A percentile compares a stretch with the other conserved stretches of the same genome.
Evolutionary conservation across 2,113 vertebrate genomes (phyloP).

Genomic region (Clarias macrocephalus): DNA sequence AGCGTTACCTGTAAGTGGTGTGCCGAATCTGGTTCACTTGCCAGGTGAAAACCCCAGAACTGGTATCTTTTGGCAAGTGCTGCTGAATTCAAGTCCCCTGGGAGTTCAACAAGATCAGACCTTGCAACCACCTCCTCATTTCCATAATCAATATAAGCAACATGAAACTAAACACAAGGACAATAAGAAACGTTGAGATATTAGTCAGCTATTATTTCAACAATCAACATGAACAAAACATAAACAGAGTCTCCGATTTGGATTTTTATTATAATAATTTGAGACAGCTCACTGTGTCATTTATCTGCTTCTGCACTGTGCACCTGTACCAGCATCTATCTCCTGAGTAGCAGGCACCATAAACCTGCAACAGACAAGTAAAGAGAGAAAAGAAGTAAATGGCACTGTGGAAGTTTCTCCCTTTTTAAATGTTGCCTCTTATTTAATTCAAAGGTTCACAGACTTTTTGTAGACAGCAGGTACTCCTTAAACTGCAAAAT

Average conservation of each 20-base stretch:
- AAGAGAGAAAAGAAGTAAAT: background rate
- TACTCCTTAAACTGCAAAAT: background rate
- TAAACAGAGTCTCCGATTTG: background rate
- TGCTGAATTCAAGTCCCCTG: constrained; percentile 63
- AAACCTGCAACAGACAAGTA: constrained; percentile 64
- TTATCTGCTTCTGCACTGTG: constrained; percentile 66
- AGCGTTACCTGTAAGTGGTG: constrained; percentile 68
- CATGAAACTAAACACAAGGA: constrained; percentile 50
- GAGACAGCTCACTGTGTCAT: constrained; percentile 69
- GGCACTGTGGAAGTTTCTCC: background rate
- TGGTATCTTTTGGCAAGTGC: constrained; percentile 71
- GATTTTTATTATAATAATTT: background rate
- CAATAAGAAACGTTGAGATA: background rate
- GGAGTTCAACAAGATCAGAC: constrained; percentile 74
- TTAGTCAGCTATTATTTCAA: background rate
- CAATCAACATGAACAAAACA: background rate
- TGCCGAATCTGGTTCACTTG: constrained; percentile 66
- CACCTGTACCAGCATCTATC: constrained; percentile 82
- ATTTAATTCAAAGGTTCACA: background rate
- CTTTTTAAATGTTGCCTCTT: background rate
- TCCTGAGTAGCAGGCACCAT: constrained; percentile 79
- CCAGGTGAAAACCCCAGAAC: constrained; percentile 73
- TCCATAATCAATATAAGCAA: constrained; percentile 80
- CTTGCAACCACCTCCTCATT: constrained; percentile 74
- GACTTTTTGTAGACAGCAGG: background rate